Conservation (phyloP, 2,113 vertebrate species). For the Vulpes lagopus region DNA sequence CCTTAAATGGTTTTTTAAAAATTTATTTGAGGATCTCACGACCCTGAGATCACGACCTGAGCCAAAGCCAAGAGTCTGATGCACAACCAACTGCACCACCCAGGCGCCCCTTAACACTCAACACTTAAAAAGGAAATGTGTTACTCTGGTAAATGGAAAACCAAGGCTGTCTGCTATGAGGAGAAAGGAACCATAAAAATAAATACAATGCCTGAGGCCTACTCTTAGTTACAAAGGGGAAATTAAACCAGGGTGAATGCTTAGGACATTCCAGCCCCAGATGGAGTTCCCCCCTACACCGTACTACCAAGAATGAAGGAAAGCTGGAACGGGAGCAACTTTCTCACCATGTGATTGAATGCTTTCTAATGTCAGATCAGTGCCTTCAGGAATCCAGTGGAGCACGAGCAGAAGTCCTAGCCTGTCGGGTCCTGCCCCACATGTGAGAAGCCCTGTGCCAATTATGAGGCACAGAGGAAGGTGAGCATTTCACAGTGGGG, state of each 20-base stretch:
- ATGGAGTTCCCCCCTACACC: neutral
- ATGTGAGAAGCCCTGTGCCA: accelerated
- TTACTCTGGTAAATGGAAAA: neutral
- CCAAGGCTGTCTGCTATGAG: neutral
- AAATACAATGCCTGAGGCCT: neutral
- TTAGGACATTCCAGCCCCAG: neutral
- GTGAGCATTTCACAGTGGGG: no score
- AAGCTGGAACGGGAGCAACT: neutral
- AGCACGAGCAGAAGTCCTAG: neutral
- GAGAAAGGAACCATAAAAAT: neutral
- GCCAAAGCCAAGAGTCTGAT: no score
- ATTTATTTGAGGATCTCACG: neutral
- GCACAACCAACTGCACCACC: no score
- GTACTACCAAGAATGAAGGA: neutral
- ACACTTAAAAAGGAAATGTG: neutral
- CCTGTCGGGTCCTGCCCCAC: accelerated
- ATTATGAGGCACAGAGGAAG: neutral
- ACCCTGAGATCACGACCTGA: no score
- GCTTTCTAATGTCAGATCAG: neutral
- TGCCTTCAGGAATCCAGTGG: neutral
- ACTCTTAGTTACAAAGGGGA: neutral
- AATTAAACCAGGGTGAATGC: neutral
- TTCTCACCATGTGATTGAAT: neutral
- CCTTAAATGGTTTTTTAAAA: neutral
- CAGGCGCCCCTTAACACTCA: neutral